Conservation (phyloP, 2,888 invertebrate species). For the Saturnia japonica region DNA sequence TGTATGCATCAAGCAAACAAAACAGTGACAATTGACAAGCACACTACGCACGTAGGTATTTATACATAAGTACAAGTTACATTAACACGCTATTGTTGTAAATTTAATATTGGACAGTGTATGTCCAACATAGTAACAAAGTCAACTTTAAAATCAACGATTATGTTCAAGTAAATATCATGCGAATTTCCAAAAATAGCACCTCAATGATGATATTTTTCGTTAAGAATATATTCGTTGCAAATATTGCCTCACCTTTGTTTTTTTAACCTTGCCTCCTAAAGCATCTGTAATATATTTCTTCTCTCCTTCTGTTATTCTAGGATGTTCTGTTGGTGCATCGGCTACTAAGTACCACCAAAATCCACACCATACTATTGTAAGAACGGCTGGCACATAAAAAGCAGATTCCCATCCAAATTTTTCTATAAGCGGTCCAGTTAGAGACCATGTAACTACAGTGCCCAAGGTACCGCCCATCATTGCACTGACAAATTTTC, state of each 20-base stretch:
- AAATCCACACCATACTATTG: constrained; percentile 78
- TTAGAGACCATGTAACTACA: constrained; percentile 85
- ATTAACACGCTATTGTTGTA: not conserved
- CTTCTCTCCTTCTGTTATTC: constrained; percentile 83
- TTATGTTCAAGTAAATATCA: constrained; percentile 15
- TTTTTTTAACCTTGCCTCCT: constrained; percentile 79
- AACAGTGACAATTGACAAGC: not conserved
- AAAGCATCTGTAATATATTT: constrained; percentile 84
- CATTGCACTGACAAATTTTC: constrained; percentile 86
- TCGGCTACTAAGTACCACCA: constrained; percentile 86
- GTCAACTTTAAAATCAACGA: constrained; percentile 21
- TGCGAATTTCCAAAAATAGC: constrained; percentile 36
- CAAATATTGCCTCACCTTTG: constrained; percentile 74
- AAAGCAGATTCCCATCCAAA: constrained; percentile 87
- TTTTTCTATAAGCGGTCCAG: constrained; percentile 83
- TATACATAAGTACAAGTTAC: not conserved
- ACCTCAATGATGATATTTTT: constrained; percentile 35
- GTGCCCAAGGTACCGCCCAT: constrained; percentile 89
- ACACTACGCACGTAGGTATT: not conserved
- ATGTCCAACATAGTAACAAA: not conserved
- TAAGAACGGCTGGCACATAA: constrained; percentile 82
- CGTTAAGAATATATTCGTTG: constrained; percentile 26
- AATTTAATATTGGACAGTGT: not conserved
- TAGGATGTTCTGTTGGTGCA: constrained; percentile 83
- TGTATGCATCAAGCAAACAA: not conserved